Evolutionary conservation across 2,888 invertebrate genomes (phyloP), one percentile per base, ranked within the genome.

Genomic region (Drosophila testacea): DNA sequence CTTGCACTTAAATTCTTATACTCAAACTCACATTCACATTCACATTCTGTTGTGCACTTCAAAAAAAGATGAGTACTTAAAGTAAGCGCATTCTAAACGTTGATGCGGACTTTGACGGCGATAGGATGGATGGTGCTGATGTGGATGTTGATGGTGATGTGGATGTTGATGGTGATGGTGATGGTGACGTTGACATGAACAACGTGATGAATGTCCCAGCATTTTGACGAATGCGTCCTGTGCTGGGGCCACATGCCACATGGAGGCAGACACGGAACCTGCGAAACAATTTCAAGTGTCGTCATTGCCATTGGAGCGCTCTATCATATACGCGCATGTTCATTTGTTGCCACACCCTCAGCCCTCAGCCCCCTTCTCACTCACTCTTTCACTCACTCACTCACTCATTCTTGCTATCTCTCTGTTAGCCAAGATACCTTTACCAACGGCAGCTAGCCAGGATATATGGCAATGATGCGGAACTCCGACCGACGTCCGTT

Each of bases 181-280:
- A 51, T 60, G 74, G 48, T 54, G 63, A 76, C 63, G 77, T 51
- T 71, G 77, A 85, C 88, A 55, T 76, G 89, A 85, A 83, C 85
- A 88, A 88, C 80, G 80, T 89, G 90, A 83, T 83, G 90, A 83
- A 83, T 89, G 83, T 83, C 77, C 79, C 79, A 71, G 70, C 61
- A 59, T 85, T 83, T 73, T 89, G 83, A 84, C 70, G 88, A 89
- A 89, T 84, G 88, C 56, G 69, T 57, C 69, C 65, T 65, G 70
- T 7, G 28, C 68, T 30, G 54, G 50, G 46, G 22, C 22, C 16
- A 61, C 44, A 52, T 47, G 48, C 41, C 34, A 38, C 60, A 27
- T n/a, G 46, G 39, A 41, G 41, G 4, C 7, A 13, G 44, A 27
- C 52, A 44, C 28, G 56, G 70, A 61, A 54, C 66, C 61, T 50